A percentile compares a stretch with the other conserved stretches of the same genome.
phyloP scores from a whole-genome alignment of 2,113 vertebrate species.

The Clinocottus analis region DNA sequence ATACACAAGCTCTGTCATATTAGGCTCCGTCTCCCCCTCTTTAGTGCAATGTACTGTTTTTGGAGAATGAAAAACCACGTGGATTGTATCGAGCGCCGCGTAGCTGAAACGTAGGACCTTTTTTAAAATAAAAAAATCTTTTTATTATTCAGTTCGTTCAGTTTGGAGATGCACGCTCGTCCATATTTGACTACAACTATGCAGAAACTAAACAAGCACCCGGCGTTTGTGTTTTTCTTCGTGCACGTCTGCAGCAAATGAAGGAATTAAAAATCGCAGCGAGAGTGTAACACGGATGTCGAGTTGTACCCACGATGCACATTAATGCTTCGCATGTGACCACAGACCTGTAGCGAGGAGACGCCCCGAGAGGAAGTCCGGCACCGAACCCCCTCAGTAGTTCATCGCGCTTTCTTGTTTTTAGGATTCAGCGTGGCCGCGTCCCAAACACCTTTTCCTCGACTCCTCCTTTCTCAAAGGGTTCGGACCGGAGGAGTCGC shows the following conservation, averaged over 20 bases:
- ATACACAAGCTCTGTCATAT: constrained; percentile 40
- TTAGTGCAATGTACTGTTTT: constrained; percentile 75
- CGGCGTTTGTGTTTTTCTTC: constrained; percentile 5
- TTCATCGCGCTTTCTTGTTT: constrained; percentile 4
- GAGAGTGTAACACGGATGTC: no score
- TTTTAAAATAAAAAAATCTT: background rate
- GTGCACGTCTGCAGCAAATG: constrained; percentile 39
- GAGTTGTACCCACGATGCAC: no score
- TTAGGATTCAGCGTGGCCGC: background rate
- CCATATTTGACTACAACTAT: constrained; percentile 51
- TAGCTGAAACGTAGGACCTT: background rate
- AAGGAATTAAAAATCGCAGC: constrained; percentile 41
- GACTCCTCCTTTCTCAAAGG: background rate
- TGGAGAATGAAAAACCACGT: constrained; percentile 44
- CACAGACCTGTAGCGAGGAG: constrained; percentile 38
- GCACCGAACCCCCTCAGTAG: constrained; percentile 34
- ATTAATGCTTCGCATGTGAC: constrained; percentile 46
- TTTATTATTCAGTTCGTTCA: background rate
- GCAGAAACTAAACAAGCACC: constrained; percentile 60
- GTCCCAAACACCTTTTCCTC: background rate
- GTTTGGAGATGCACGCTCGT: no score
- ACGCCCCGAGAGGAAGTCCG: constrained; percentile 40
- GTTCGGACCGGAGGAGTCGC: background rate
- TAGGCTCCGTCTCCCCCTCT: constrained; percentile 23
- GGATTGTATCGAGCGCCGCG: constrained; percentile 46